phyloP scores from a whole-genome alignment of 2,113 vertebrate genomes.

The Corythaixoides concolor region DNA sequence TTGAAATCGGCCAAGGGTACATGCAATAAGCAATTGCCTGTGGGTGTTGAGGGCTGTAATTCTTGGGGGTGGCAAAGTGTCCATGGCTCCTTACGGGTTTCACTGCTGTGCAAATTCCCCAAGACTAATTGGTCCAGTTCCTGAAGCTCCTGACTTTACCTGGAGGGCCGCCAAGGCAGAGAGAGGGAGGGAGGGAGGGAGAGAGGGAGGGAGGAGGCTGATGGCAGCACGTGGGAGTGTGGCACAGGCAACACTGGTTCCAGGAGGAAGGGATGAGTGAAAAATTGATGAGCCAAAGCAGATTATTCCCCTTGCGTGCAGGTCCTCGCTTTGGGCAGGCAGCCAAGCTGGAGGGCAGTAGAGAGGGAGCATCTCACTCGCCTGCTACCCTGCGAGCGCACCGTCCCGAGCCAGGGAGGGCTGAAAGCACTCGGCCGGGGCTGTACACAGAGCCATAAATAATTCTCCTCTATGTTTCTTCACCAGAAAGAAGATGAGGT shows the following conservation, averaged over 20 bases:
- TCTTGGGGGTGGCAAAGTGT: neutral
- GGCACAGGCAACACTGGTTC: neutral
- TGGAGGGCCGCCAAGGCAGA: neutral
- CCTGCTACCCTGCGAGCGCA: neutral
- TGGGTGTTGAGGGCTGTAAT: neutral
- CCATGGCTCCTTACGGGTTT: neutral
- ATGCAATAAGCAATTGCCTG: neutral
- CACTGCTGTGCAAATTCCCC: neutral
- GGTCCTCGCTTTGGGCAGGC: neutral
- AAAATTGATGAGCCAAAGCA: neutral
- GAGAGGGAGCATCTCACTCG: neutral
- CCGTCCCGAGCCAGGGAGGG: neutral
- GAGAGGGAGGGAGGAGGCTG: neutral
- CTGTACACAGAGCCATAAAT: neutral
- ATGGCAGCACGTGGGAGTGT: rapidly evolving
- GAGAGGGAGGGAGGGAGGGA: neutral
- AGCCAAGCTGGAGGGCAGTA: neutral
- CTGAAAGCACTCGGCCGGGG: rapidly evolving
- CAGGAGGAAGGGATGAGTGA: neutral
- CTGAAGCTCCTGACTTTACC: neutral
- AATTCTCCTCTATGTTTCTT: neutral
- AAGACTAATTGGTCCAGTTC: neutral
- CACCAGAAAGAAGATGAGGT: neutral
- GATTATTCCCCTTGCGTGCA: neutral
- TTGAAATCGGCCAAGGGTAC: neutral